Percentiles rank a stretch among this genome's conserved stretches.
phyloP scores from a whole-genome alignment of 2,888 invertebrate species.

The Hecatera dysodea region DNA sequence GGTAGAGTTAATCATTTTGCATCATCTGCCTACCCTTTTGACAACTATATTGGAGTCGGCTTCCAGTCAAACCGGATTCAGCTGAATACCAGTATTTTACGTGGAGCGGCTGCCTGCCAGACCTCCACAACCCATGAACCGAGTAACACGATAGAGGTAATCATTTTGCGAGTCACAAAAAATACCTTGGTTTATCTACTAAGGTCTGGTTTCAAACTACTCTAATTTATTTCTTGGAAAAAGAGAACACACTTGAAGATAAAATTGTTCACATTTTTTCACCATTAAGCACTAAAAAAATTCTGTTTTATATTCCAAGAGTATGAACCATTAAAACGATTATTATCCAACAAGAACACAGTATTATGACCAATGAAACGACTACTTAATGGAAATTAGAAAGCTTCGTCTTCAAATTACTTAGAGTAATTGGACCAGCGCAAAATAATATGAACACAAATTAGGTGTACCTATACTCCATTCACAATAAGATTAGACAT shows the following conservation, averaged over 20 bases:
- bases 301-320: conserved; percentile 10
- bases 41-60: no score
- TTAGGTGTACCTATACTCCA: conserved; percentile 60
- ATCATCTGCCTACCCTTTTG: no score
- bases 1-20: no score
- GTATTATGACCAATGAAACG: conserved; percentile 57
- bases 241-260: background rate
- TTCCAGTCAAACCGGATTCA: no score
- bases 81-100: no score
- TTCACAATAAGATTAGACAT: no score
- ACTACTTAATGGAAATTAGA: conserved; percentile 61
- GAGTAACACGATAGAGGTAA: no score
- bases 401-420: conserved; percentile 62
- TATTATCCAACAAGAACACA: conserved; percentile 48
- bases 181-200: background rate
- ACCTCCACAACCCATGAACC: no score
- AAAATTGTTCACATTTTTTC: conserved; percentile 7
- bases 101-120: no score
- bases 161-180: background rate
- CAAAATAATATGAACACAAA: conserved; percentile 59
- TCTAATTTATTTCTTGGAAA: background rate
- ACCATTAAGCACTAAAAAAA: background rate
- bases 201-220: background rate
- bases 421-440: conserved; percentile 55
- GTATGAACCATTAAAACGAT: conserved; percentile 45